phyloP scores from a whole-genome alignment of 2,888 invertebrate genomes.

The Cephus nigrinus region DNA sequence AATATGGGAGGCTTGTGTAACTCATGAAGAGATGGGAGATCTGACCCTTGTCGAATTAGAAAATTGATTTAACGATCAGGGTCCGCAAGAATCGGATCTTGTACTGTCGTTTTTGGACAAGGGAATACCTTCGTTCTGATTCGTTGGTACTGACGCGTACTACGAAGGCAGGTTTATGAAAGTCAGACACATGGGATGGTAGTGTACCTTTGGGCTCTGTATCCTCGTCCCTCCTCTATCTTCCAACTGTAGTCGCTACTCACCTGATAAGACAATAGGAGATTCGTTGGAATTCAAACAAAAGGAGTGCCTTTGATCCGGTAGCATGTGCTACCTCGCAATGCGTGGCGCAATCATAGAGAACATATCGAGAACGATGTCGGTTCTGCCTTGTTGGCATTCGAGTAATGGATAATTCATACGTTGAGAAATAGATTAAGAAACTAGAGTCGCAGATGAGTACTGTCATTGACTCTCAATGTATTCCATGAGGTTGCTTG shows the following conservation, averaged over 20 bases:
- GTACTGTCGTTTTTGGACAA: neutral
- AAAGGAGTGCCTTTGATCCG: constrained; percentile 20
- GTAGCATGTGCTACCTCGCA: constrained; percentile 10
- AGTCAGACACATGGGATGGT: neutral
- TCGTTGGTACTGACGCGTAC: neutral
- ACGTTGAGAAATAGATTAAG: neutral
- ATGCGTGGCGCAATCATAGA: constrained; percentile 4
- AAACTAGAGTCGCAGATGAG: neutral
- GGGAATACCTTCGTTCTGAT: neutral
- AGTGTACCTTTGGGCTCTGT: neutral
- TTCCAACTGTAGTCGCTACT: neutral
- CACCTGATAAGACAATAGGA: constrained; percentile 13
- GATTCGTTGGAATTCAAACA: constrained; percentile 18
- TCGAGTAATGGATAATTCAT: neutral
- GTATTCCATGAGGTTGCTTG: neutral
- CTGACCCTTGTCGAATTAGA: neutral
- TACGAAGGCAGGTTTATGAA: neutral
- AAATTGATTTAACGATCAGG: neutral
- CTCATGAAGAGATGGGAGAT: neutral
- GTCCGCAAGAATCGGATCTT: neutral
- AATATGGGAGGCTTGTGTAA: neutral
- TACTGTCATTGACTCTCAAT: neutral
- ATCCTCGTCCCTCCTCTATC: neutral
- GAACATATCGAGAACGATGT: neutral
- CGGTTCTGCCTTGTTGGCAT: neutral